phyloP scores from a whole-genome alignment of 2,797 vertebrate species.

The Muscicapa striata region DNA sequence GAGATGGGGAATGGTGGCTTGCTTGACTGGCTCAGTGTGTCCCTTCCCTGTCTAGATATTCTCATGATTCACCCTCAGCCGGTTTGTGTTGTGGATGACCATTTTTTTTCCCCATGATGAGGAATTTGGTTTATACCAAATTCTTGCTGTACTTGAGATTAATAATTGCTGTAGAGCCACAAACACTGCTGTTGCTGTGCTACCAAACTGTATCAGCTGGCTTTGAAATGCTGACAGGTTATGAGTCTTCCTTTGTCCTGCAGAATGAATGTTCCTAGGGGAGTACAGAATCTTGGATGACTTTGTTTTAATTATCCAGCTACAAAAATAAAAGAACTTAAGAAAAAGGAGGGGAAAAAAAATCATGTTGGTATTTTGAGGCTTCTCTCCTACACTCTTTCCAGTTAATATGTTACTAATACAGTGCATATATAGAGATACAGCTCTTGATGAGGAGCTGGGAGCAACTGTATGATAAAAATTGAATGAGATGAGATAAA shows the following conservation, averaged over 20 bases:
- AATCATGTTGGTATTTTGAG: neutral
- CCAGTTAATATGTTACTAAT: neutral
- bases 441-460: neutral
- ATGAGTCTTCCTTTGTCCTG: slow-evolving; percentile 17
- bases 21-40: neutral
- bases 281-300: neutral
- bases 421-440: neutral
- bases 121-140: slow-evolving; percentile 14
- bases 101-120: neutral
- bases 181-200: neutral
- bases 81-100: neutral
- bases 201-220: neutral
- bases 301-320: neutral
- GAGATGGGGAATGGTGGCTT: neutral
- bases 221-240: neutral
- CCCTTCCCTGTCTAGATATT: neutral
- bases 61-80: neutral
- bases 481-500: neutral
- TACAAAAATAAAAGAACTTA: neutral
- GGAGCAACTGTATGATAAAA: neutral
- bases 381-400: neutral
- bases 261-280: neutral
- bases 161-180: neutral
- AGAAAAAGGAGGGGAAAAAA: neutral
- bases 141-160: slow-evolving; percentile 28